A percentile compares a stretch with the other conserved stretches of the same genome.
Conservation (phyloP, 2,888 invertebrate species). For the Lampropteryx suffumata region DNA sequence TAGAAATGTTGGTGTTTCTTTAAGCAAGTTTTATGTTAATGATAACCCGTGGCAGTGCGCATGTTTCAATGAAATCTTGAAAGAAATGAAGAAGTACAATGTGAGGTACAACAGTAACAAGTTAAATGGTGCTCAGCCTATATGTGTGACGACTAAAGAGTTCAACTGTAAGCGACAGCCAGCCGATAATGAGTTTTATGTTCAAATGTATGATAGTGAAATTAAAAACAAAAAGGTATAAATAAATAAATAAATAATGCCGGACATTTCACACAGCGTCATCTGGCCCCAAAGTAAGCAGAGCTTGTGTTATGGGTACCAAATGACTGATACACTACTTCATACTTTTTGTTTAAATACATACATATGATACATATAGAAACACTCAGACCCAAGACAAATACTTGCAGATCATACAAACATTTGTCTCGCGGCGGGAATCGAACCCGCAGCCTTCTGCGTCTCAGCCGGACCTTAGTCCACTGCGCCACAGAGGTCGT, state of each 20-base stretch:
- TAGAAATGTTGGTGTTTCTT: conserved; percentile 53
- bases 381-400: too few species aligned
- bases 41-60: conserved; percentile 75
- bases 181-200: conserved; percentile 49
- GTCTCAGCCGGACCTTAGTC: too few species aligned
- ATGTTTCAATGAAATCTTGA: conserved; percentile 58
- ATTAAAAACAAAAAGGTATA: conserved; percentile 16
- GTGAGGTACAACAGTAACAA: conserved; percentile 55
- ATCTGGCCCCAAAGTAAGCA: too few species aligned
- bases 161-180: conserved; percentile 57
- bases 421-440: too few species aligned
- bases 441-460: too few species aligned
- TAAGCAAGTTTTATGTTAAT: conserved; percentile 62
- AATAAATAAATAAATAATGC: not conserved
- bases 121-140: conserved; percentile 56
- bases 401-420: too few species aligned
- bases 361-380: too few species aligned
- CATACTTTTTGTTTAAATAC: too few species aligned
- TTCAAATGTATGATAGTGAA: conserved; percentile 48
- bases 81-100: conserved; percentile 55
- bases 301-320: too few species aligned
- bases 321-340: too few species aligned
- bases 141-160: conserved; percentile 57
- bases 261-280: too few species aligned
- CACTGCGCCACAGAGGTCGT: too few species aligned